Evolutionary conservation across 2,888 invertebrate species (phyloP).

Genomic region (Therioaphis trifolii): DNA sequence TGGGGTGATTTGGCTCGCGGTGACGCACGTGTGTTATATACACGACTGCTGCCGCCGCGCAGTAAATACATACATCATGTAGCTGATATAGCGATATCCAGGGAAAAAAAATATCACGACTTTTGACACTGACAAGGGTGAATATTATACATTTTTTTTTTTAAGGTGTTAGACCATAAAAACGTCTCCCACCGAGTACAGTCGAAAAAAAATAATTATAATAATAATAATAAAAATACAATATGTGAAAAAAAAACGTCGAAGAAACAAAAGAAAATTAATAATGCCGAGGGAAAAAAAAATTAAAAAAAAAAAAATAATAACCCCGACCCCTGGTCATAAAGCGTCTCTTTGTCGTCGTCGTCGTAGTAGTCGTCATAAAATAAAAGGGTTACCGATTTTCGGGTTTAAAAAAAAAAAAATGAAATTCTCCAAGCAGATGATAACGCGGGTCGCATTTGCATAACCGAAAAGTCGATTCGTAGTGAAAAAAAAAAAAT

Average conservation of each 20-base stretch:
- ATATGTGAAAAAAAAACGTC: constrained; percentile 15
- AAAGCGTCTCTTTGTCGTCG: constrained; percentile 60
- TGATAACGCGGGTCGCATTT: constrained; percentile 47
- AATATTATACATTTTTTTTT: constrained; percentile 50
- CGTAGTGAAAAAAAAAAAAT: neutral
- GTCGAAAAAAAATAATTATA: constrained; percentile 42
- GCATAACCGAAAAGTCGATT: constrained; percentile 48
- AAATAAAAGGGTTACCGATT: constrained; percentile 47
- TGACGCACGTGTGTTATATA: neutral
- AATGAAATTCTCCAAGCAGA: constrained; percentile 56
- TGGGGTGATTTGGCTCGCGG: constrained; percentile 19
- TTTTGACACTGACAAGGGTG: constrained; percentile 62
- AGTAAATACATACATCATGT: neutral
- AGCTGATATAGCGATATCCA: neutral
- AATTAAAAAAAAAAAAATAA: constrained; percentile 18
- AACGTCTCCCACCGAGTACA: constrained; percentile 52
- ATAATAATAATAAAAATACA: constrained; percentile 20
- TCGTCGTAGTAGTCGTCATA: neutral
- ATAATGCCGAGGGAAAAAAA: constrained; percentile 36
- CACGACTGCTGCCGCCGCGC: neutral
- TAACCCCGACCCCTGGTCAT: constrained; percentile 39
- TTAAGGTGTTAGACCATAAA: constrained; percentile 55
- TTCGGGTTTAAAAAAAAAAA: constrained; percentile 49
- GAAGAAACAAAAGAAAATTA: constrained; percentile 60
- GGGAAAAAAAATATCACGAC: constrained; percentile 58